Conservation (phyloP, 35 echinoderm and acorn worm species). For the Acanthaster planci region DNA sequence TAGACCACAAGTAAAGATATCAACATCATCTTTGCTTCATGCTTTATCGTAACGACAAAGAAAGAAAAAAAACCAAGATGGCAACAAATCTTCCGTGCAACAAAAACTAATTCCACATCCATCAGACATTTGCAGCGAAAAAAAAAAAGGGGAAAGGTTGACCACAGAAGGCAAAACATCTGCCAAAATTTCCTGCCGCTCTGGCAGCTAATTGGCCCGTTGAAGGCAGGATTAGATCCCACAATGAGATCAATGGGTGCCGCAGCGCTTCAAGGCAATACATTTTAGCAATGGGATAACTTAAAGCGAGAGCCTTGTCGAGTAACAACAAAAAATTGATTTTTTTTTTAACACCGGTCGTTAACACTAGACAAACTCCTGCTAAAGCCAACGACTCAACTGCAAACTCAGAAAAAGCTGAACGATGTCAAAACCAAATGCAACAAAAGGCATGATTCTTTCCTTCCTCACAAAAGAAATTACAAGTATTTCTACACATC, state of each 20-base stretch:
- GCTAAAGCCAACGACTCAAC: too few relatives aligned
- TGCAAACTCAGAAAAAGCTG: too few relatives aligned
- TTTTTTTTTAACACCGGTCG: too few relatives aligned
- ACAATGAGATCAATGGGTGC: neutral
- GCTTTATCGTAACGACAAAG: slow-evolving; percentile 14
- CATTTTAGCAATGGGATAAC: neutral
- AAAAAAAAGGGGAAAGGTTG: neutral
- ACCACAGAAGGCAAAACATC: slow-evolving; percentile 6
- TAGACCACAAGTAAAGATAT: neutral
- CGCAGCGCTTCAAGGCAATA: neutral
- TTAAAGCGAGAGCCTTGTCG: too few relatives aligned
- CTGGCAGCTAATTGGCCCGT: neutral
- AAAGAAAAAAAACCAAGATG: neutral
- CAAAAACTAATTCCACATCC: too few relatives aligned
- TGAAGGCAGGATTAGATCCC: neutral
- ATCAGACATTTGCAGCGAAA: neutral
- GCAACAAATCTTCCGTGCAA: neutral
- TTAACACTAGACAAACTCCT: too few relatives aligned
- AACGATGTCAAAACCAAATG: too few relatives aligned
- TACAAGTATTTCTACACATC: too few relatives aligned
- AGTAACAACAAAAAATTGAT: too few relatives aligned
- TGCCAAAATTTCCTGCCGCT: neutral
- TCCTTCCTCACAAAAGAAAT: too few relatives aligned
- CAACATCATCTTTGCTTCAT: slow-evolving; percentile 7
- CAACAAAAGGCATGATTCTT: too few relatives aligned